Base-by-base conservation (phyloP, 2,797 vertebrate species). In the Syngnathus rostellatus region DNA sequence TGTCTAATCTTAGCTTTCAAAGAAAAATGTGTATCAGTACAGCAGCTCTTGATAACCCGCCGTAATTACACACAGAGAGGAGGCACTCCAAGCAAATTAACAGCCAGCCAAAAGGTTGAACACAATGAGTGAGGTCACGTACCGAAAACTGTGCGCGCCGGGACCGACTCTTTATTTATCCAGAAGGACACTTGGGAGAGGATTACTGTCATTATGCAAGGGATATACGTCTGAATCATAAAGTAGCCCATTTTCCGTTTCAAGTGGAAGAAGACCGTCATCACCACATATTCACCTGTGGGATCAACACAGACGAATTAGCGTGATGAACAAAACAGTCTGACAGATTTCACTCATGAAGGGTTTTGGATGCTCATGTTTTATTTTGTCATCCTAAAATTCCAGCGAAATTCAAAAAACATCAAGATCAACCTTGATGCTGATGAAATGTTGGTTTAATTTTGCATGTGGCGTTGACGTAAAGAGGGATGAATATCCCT, bases 121-220 rank as follows among this genome's bases (percentile, higher is more conserved):
- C 25, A 69, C 63, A 72, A 74, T 81, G 81, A 74, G 74, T 65
- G 72, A 77, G 65, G 77, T 78, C 86, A 90, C 90, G 77, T 94
- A 99, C 96, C 97, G 81, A 99, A 99, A 66, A 99, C 97, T 40
- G 96, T 98, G 87, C 97, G 92, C 58, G 97, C 96, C 46, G 97
- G 97, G 80, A 99, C 96, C 0, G 97, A 99, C 80, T 99, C 96
- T 81, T 99, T 99, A 87, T 99, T 98, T 90, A 99, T 99, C 97
- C 97, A 99, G 93, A 99, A 99, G 64, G 97, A 99, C 90, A 99
- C 97, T 92, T 99, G 97, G 81, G 97, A 99, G 81, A 99, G 96
- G 88, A 99, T 97, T 80, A 99, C 97, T 68, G 97, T 99, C 97
- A 99, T 98, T 83, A 99, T 99, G 88, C 97, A 99, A 38, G 97